These are phyloP conservation scores for Leucozona laternaria DNA, from an alignment of 2,888 invertebrate species.

Conservation along the genomic window DNA sequence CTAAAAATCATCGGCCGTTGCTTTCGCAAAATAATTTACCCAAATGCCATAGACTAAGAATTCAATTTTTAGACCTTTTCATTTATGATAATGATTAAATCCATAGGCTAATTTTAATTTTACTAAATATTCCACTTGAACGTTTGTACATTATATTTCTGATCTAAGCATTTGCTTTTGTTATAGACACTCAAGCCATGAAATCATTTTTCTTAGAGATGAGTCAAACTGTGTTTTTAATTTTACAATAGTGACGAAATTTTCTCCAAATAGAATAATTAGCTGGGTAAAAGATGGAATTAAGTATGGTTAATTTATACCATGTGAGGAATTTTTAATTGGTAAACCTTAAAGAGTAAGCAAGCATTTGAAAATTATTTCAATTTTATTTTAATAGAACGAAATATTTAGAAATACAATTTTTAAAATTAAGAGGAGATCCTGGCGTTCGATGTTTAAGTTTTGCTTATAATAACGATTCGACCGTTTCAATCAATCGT, in stretches of 20 bases:
- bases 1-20: not conserved
- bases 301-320: not conserved
- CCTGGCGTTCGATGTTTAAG: too few relatives aligned
- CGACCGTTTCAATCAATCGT: too few relatives aligned
- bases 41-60: not conserved
- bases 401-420: too few relatives aligned
- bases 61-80: not conserved
- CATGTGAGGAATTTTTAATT: not conserved
- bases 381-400: too few relatives aligned
- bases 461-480: too few relatives aligned
- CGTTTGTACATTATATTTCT: not conserved
- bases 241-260: constrained; percentile 23
- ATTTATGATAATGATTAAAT: not conserved
- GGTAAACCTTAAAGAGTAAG: not conserved
- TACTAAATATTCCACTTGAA: constrained; percentile 1
- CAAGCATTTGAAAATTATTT: not conserved
- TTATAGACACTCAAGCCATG: not conserved
- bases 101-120: not conserved
- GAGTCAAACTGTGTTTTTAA: constrained; percentile 12
- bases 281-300: not conserved
- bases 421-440: too few relatives aligned
- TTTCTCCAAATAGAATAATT: constrained; percentile 13
- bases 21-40: not conserved
- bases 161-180: not conserved
- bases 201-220: not conserved